Base-by-base conservation (phyloP, 2,888 invertebrate genomes). In the Heliconius hortense region DNA sequence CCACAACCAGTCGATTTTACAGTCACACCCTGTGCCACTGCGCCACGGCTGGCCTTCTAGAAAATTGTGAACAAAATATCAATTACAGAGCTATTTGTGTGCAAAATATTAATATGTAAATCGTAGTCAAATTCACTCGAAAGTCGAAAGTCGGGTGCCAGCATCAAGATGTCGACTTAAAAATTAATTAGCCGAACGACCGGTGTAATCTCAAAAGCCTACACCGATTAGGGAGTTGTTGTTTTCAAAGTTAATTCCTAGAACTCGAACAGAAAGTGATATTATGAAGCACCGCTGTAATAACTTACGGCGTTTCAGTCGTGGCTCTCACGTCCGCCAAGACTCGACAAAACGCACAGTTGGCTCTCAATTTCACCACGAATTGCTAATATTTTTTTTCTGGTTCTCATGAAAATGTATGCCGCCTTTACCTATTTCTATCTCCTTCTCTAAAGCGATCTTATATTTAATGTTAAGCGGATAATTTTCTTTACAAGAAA, bases 131-230 rank as follows among this genome's bases (percentile, higher is more conserved):
- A 91, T 90, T 91, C 88, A 87, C 86, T 90, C 85, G 85, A 86
- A 89, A 90, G 86, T 88, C 88, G 86, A 88, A 87, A 84, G 82
- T 82, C 82, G 89, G 85, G 82, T 87, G 87, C 83, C 81, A 83
- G 84, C 84, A 88, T 85, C 82, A 85, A 87, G 88, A 90, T 86
- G 87, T 87, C 84, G 93, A 92, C 92, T 94, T 94, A 92, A 94
- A 94, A 94, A 94, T 94, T 94, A 94, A 94, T 94, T 94, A 94
- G 89, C 90, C 91, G 89, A 90, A 93, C 90, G 90, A 92, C 92
- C 91, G 91, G 91, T 90, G 91, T 94, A 94, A 94, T 92, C 91
- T 88, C 85, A 84, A 86, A 84, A 88, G 87, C 88, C 89, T 86
- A 86, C 84, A 85, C 82, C 87, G 89, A 90, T 92, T 91, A 88